Base-by-base conservation (phyloP, 2,113 vertebrate species). In the Centropristis striata region DNA sequence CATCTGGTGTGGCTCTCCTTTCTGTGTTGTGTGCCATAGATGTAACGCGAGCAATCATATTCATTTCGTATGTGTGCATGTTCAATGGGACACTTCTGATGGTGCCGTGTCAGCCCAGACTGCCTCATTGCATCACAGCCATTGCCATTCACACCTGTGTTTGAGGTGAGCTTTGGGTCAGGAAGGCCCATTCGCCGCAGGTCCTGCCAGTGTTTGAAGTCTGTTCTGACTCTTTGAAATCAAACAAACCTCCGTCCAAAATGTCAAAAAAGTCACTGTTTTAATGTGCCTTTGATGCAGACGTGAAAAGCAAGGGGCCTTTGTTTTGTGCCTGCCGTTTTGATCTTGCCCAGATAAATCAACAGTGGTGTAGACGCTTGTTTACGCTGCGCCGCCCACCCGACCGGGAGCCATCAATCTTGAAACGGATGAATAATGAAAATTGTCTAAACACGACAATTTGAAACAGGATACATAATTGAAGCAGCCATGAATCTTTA, bases 401-500 rank as follows among this genome's bases (percentile, higher is more conserved):
- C 27, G 61, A 76, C 83, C 57, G 72, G 66, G 61, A 90, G 67
- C 82, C 85, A 82, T 90, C 84, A 87, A 87, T 93, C 86, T 90
- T 67, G 63, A 86, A 84, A 87, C 36, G 65, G 71, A 89, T 93
- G 79, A 92, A 92, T 93, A 90, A 94, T 92, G 90, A 81, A 91
- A 92, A 75, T 85, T 81, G 87, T 92, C 88, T 87, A 89, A 94
- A 94, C 90, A 90, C 20, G 73, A 87, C 90, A 82, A 75, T 93
- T 90, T 90, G 80, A 92, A 92, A 92, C 84, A 76, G 70, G 86
- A 92, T 90, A 77, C 87, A 88, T 82, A 88, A 91, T 90, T 85
- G 76, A 91, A 89, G 86, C 41, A 37, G 54, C 64, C 79, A 91
- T 94, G 55, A 93, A 93, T 92, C 86, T 93, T 94, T 93, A 69